phyloP scores from a whole-genome alignment of 2,797 vertebrate species.

The Phrynocephalus vlangalii region DNA sequence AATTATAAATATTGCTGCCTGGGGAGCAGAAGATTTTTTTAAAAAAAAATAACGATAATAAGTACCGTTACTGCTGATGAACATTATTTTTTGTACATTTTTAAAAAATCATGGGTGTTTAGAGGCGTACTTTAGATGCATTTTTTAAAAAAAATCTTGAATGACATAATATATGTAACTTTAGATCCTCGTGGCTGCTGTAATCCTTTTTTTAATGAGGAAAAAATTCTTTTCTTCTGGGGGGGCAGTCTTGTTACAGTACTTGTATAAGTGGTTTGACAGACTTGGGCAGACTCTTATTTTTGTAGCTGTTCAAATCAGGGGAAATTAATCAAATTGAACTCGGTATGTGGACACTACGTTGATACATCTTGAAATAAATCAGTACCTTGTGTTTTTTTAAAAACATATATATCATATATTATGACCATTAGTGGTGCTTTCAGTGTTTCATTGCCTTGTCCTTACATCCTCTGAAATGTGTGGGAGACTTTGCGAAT shows the following conservation, averaged over 20 bases:
- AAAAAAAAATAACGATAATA: constrained; percentile 70
- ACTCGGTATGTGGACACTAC: constrained; percentile 59
- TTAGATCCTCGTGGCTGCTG: constrained; percentile 68
- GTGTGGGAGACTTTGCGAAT: neutral
- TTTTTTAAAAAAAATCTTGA: constrained; percentile 66
- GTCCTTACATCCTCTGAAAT: neutral
- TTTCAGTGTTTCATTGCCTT: constrained; percentile 22
- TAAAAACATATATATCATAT: no score
- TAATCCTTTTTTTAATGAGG: constrained; percentile 62
- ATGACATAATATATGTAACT: constrained; percentile 64
- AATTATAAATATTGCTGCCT: constrained; percentile 79
- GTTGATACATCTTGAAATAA: constrained; percentile 59
- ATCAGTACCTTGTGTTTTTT: constrained; percentile 52
- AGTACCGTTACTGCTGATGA: constrained; percentile 83
- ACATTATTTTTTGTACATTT: constrained; percentile 81
- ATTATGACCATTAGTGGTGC: constrained; percentile 56
- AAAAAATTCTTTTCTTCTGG: constrained; percentile 37
- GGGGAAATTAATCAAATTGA: constrained; percentile 66
- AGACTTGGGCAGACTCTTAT: constrained; percentile 68
- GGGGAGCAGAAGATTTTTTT: constrained; percentile 78
- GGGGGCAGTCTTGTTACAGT: constrained; percentile 62
- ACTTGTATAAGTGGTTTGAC: constrained; percentile 71
- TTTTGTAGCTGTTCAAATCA: constrained; percentile 67
- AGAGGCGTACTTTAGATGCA: constrained; percentile 82
- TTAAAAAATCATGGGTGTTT: constrained; percentile 82